phyloP scores from a whole-genome alignment of 2,113 vertebrate genomes.

The Cairina moschata region DNA sequence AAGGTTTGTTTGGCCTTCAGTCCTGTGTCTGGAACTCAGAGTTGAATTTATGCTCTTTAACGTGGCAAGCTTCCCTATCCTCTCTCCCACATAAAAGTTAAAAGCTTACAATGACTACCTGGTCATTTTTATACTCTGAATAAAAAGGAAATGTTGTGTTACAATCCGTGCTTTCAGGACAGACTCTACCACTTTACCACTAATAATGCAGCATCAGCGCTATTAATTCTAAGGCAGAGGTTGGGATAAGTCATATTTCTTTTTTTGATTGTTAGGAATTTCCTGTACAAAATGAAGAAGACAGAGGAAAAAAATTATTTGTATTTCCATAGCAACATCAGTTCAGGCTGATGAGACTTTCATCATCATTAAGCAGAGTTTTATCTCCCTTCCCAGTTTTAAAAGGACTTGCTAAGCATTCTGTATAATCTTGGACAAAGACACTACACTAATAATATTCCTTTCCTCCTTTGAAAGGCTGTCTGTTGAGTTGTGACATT shows the following conservation, averaged over 20 bases:
- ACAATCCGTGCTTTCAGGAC: background rate
- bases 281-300: background rate
- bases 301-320: background rate
- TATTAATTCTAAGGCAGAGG: background rate
- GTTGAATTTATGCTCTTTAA: background rate
- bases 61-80: background rate
- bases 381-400: background rate
- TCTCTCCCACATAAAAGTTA: background rate
- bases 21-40: background rate
- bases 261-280: background rate
- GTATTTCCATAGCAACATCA: background rate
- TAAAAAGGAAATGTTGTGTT: background rate
- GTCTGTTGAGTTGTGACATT: background rate
- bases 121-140: background rate
- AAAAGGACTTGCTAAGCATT: background rate
- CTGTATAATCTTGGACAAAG: background rate
- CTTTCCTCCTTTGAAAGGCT: background rate
- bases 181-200: background rate
- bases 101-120: background rate
- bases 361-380: background rate
- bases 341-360: background rate
- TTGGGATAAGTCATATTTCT: background rate
- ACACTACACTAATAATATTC: background rate
- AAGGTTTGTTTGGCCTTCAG: background rate
- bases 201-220: background rate